Conservation (phyloP, 2,888 invertebrate genomes). For the Ditula angustiorana region DNA sequence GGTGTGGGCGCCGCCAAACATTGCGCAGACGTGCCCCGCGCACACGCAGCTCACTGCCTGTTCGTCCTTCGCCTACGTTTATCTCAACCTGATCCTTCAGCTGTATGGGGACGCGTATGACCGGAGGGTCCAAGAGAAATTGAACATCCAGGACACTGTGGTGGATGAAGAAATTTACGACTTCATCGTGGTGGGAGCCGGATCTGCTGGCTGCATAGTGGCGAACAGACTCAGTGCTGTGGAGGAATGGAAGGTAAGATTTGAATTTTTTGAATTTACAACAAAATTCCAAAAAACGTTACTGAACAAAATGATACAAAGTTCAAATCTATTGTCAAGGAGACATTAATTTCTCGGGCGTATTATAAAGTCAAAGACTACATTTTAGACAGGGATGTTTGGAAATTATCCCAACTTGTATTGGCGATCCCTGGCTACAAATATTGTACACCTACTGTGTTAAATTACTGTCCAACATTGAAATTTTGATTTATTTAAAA, state of each 20-base stretch:
- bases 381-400: too few species aligned
- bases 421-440: too few species aligned
- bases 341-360: too few species aligned
- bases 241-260: conserved; percentile 38
- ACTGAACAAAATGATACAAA: too few species aligned
- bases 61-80: conserved; percentile 58
- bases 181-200: conserved; percentile 42
- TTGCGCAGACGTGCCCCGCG: conserved; percentile 50
- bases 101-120: conserved; percentile 61
- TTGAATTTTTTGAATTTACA: background rate
- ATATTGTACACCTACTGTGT: too few species aligned
- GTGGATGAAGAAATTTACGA: conserved; percentile 33
- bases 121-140: conserved; percentile 42
- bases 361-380: too few species aligned
- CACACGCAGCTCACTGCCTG: conserved; percentile 59
- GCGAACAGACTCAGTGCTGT: conserved; percentile 40
- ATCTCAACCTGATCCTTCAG: conserved; percentile 58
- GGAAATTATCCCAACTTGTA: too few species aligned
- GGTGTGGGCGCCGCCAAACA: conserved; percentile 52
- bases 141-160: background rate
- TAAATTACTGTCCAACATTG: too few species aligned
- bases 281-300: too few species aligned
- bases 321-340: too few species aligned
- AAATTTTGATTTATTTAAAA: too few species aligned
- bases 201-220: conserved; percentile 36